Conservation (phyloP, 2,797 vertebrate genomes). For the Allobates femoralis region DNA sequence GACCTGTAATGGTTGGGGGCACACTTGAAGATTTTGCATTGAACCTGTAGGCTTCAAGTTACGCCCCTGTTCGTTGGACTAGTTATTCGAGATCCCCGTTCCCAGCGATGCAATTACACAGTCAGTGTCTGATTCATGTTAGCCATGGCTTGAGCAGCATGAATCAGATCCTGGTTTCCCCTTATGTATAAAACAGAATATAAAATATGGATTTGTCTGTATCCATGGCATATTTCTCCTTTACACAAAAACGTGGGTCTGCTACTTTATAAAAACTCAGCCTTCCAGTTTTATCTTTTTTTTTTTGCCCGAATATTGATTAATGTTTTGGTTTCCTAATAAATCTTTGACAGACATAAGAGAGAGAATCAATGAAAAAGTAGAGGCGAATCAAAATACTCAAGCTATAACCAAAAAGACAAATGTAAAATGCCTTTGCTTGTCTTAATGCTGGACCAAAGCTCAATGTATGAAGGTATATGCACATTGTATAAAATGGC, state of each 20-base stretch:
- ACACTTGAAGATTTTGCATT: no score
- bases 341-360: slow-evolving; percentile 68
- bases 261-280: slow-evolving; percentile 32
- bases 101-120: no score
- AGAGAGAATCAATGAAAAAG: slow-evolving; percentile 73
- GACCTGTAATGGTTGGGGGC: no score
- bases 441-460: slow-evolving; percentile 98
- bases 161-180: no score
- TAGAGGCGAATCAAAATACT: slow-evolving; percentile 84
- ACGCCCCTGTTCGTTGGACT: no score
- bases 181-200: background rate
- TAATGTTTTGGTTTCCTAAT: slow-evolving; percentile 68
- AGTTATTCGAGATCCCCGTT: no score
- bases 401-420: slow-evolving; percentile 95
- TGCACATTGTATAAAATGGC: slow-evolving; percentile 99
- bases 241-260: slow-evolving; percentile 41
- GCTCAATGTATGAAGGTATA: slow-evolving; percentile 94
- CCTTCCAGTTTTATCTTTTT: background rate
- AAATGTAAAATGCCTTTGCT: slow-evolving; percentile 87
- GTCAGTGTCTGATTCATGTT: no score
- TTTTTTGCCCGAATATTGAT: slow-evolving; percentile 3
- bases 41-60: no score
- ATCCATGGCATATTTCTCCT: background rate
- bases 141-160: no score
- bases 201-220: background rate